Conservation (phyloP, 1,140 invertebrate genomes). For the silkworm (Bombyx mori) region DNA sequence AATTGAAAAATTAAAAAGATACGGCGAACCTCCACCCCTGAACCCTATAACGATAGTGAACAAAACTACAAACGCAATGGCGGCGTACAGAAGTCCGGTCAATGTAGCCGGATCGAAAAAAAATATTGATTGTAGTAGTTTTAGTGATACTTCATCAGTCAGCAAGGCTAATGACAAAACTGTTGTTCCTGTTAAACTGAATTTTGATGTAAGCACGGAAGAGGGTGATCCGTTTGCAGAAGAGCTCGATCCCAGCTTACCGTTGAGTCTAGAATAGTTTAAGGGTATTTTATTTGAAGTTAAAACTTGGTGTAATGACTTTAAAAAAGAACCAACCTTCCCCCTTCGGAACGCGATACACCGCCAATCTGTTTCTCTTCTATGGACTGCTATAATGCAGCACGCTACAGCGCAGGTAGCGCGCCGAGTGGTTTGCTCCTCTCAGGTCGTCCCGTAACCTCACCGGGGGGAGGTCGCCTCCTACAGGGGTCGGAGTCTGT, state of each 20-base stretch:
- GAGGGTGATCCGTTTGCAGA: constrained; percentile 41
- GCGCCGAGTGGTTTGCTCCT: no score
- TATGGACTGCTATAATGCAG: no score
- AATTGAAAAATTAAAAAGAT: constrained; percentile 56
- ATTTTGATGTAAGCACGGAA: constrained; percentile 26
- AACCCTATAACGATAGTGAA: constrained; percentile 51
- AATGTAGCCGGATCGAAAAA: constrained; percentile 27
- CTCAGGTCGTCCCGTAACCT: no score
- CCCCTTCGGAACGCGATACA: no score
- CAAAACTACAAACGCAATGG: constrained; percentile 38
- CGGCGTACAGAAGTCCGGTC: constrained; percentile 47
- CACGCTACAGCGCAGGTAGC: no score
- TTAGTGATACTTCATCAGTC: constrained; percentile 15
- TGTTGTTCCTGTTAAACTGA: constrained; percentile 41
- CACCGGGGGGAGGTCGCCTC: no score
- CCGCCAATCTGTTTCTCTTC: no score
- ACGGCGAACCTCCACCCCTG: constrained; percentile 61
- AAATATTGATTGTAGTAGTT: constrained; percentile 8
- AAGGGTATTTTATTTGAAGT: no score
- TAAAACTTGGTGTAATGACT: no score
- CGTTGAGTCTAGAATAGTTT: constrained; percentile 47
- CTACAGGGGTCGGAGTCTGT: no score
- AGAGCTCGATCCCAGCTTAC: constrained; percentile 57
- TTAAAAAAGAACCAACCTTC: no score
- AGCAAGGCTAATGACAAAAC: constrained; percentile 30